Evolutionary conservation across 2,113 vertebrate genomes (phyloP).

Genomic region (Hipposideros armiger): DNA sequence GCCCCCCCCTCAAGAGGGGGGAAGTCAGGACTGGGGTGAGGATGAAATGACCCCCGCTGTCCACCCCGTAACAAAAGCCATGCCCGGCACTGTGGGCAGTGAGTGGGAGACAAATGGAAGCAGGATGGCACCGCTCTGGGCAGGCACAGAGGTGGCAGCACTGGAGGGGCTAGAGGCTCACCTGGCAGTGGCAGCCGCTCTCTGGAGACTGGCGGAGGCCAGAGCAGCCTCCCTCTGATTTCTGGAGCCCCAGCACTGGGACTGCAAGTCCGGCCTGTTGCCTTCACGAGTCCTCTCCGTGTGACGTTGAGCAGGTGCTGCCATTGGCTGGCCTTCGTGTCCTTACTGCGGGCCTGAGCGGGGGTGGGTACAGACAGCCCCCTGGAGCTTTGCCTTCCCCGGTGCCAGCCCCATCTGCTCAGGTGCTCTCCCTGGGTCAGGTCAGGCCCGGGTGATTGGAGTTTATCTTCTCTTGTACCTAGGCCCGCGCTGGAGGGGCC

Average conservation of each 20-base stretch:
- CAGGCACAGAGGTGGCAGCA: neutral
- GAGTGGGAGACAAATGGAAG: rapidly evolving
- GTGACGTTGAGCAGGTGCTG: neutral
- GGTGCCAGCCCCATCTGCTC: neutral
- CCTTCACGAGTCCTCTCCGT: neutral
- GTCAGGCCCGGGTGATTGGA: neutral
- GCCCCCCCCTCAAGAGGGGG: neutral
- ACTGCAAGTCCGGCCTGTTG: neutral
- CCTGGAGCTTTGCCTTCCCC: neutral
- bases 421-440: neutral
- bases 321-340: rapidly evolving
- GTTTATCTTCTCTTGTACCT: neutral
- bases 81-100: neutral
- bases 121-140: neutral
- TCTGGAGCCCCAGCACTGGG: neutral
- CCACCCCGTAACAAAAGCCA: neutral
- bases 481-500: neutral
- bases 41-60: neutral
- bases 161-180: neutral
- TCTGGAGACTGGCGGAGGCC: neutral
- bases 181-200: rapidly evolving
- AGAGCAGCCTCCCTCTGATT: neutral
- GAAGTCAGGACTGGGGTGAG: neutral
- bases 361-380: neutral
- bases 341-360: neutral